These are phyloP conservation scores for Solenopsis invicta DNA, from an alignment of 1,140 invertebrate genomes.

Conservation along the genomic window DNA sequence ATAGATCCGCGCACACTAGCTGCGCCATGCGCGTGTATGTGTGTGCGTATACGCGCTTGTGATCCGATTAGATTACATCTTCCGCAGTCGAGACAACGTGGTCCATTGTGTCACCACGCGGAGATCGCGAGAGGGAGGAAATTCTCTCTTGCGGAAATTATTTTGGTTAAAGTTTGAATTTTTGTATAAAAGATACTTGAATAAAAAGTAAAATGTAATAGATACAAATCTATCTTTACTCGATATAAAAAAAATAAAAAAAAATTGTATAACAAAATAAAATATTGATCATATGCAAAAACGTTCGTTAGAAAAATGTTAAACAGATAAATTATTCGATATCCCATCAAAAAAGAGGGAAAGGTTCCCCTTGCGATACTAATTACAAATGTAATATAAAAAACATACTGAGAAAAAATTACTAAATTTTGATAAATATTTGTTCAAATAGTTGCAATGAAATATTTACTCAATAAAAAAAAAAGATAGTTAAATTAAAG, in stretches of 20 bases:
- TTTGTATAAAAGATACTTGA: not conserved
- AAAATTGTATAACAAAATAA: conserved; percentile 11
- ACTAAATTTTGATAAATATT: no score
- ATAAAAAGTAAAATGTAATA: not conserved
- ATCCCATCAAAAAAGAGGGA: not conserved
- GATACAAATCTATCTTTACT: not conserved
- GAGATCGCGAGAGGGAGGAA: not conserved
- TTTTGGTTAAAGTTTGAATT: not conserved
- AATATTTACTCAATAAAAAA: no score
- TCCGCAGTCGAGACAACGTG: conserved; percentile 30
- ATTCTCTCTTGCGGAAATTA: conserved; percentile 5
- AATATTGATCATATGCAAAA: not conserved
- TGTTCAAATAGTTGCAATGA: no score
- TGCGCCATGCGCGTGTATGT: conserved; percentile 16
- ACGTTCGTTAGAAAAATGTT: not conserved
- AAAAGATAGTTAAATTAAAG: no score
- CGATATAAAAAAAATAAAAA: not conserved
- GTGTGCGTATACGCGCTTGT: not conserved
- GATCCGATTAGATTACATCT: conserved; percentile 64
- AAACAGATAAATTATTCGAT: no score
- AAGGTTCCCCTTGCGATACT: not conserved
- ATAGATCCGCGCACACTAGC: conserved; percentile 64
- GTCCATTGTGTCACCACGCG: conserved; percentile 6
- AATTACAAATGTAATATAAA: not conserved
- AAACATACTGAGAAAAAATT: not conserved